These are phyloP conservation scores for Coptodon bakossiorum DNA, from an alignment of 2,113 vertebrate genomes.

Conservation along the genomic window DNA sequence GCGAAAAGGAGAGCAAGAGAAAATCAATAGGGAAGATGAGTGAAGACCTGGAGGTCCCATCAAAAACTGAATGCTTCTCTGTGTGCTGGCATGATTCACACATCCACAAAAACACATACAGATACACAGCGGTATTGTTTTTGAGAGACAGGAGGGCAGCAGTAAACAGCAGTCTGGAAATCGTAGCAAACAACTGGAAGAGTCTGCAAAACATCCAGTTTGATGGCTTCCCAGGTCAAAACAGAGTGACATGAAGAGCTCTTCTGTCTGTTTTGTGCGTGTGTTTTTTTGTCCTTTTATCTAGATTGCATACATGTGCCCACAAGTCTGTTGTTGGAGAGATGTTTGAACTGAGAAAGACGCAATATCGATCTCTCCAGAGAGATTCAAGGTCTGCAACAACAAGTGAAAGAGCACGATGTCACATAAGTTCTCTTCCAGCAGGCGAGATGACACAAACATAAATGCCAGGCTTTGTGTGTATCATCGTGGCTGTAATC, in stretches of 20 bases:
- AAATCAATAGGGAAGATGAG: conserved; percentile 70
- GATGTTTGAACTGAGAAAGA: background rate
- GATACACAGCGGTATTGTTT: background rate
- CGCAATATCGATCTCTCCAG: background rate
- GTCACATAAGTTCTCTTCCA: background rate
- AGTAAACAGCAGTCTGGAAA: background rate
- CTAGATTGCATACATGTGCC: background rate
- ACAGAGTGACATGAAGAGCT: background rate
- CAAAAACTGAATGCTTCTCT: conserved; percentile 48
- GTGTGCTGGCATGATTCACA: conserved; percentile 49
- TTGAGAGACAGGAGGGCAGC: background rate
- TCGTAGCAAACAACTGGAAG: background rate
- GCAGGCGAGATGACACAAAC: background rate
- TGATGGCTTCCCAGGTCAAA: background rate
- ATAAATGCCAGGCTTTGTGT: conserved; percentile 11
- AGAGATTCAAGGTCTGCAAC: background rate
- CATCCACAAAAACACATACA: conserved; percentile 12
- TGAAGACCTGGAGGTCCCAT: conserved; percentile 63
- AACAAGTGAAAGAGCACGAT: background rate
- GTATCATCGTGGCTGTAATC: background rate
- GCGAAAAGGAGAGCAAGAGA: conserved; percentile 59
- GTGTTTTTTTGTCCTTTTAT: background rate
- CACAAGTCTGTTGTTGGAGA: background rate
- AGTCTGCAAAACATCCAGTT: background rate
- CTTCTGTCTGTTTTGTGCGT: background rate